These are phyloP conservation scores for Balaenoptera acutorostrata DNA, from an alignment of 2,113 vertebrate genomes.

Conservation along the genomic window DNA sequence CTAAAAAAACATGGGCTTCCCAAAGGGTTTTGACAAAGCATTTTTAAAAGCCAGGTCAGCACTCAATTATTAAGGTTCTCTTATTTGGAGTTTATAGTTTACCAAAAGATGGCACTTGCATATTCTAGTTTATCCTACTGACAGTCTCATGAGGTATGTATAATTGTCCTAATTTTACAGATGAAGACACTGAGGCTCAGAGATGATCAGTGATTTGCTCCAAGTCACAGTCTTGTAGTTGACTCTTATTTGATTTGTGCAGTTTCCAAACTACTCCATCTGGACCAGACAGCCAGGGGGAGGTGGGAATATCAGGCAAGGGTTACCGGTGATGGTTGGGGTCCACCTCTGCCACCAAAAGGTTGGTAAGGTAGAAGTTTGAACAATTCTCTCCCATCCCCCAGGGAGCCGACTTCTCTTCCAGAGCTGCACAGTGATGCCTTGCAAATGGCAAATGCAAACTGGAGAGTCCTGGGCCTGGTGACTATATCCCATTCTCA, in stretches of 20 bases:
- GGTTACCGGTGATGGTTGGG: background rate
- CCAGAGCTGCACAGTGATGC: background rate
- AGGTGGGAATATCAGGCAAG: background rate
- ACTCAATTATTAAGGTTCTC: background rate
- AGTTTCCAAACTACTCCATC: background rate
- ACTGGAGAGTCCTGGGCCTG: background rate
- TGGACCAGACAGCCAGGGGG: background rate
- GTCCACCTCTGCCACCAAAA: background rate
- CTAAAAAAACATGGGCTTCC: too few species aligned
- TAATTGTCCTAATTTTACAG: background rate
- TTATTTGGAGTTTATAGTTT: background rate
- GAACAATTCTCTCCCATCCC: background rate
- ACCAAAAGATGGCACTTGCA: background rate
- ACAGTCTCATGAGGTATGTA: background rate
- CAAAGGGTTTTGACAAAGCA: too few species aligned
- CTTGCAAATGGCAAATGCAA: background rate
- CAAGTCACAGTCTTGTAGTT: background rate
- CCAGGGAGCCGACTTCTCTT: background rate
- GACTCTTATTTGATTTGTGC: background rate
- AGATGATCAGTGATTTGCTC: background rate
- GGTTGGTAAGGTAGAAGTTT: background rate
- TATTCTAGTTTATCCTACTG: background rate
- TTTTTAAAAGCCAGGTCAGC: too few species aligned
- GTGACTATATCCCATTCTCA: background rate
- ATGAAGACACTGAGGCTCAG: background rate